A percentile compares a stretch with the other conserved stretches of the same genome.
These are phyloP conservation scores for Nomada hirtipes DNA, from an alignment of 2,888 invertebrate species.

Conservation along the genomic window DNA sequence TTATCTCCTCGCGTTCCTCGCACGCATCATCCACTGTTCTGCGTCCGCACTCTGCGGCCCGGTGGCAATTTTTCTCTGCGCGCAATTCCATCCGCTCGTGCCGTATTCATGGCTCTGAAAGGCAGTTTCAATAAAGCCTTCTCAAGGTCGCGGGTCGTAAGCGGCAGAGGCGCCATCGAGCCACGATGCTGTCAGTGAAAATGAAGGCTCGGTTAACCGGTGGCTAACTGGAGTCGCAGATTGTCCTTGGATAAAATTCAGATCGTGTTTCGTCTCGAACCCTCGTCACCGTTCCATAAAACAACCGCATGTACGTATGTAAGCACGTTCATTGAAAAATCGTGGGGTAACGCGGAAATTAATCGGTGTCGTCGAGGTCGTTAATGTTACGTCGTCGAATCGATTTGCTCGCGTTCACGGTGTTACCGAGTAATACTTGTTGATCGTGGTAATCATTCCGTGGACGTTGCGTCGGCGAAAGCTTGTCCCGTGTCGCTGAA, in stretches of 20 bases:
- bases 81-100: background rate
- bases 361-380: slow-evolving; percentile 17
- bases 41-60: background rate
- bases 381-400: background rate
- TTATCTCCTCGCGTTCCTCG: background rate
- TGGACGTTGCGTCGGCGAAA: slow-evolving; percentile 40
- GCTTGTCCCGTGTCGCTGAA: slow-evolving; percentile 45
- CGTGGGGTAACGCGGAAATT: slow-evolving; percentile 31
- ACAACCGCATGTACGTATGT: background rate
- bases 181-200: slow-evolving; percentile 36
- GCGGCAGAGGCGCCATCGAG: slow-evolving; percentile 14
- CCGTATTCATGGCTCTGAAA: background rate
- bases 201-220: slow-evolving; percentile 40
- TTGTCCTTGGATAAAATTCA: slow-evolving; percentile 45
- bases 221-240: slow-evolving; percentile 40
- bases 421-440: slow-evolving; percentile 52
- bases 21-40: background rate
- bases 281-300: slow-evolving; percentile 25
- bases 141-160: slow-evolving; percentile 26
- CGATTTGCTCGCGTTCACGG: slow-evolving; percentile 49
- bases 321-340: background rate
- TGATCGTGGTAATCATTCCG: slow-evolving; percentile 65
- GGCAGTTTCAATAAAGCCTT: slow-evolving; percentile 44
- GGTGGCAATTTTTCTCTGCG: too few relatives aligned
- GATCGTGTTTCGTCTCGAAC: background rate